Base-by-base conservation (phyloP, 2,888 invertebrate species). In the Dicranocentrus wangi region DNA sequence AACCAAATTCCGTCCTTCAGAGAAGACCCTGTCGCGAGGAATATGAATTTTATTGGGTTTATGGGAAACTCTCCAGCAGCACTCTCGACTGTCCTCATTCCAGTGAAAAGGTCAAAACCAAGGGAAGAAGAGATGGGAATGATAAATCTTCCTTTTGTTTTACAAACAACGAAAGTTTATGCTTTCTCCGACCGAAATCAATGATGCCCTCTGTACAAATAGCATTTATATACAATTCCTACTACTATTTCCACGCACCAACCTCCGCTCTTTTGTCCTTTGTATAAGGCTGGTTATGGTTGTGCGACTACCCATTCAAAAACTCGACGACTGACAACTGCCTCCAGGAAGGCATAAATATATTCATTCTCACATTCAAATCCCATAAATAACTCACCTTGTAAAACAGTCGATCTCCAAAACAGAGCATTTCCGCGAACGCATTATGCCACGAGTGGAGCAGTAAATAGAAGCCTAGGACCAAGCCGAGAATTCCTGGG, bases 391-490 rank as follows among this genome's bases (percentile, higher is more conserved):
- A 15, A 75, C 87, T 86, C 88, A 91, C 93, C 89, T 92, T 92
- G 88, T 96, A 93, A 91, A 95, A 93, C 91, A 93, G 91, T 88
- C 97, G 89, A 90, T 98, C 96, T 5, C 92, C 94, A 88, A 98
- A 99, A 81, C 91, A 92, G 82, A 97, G 89, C 89, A 97, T 91
- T 89, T 99, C 98, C 0, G 96, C 94, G 87, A 94, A 95, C 21
- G 94, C 94, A 89, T 98, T 99, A 87, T 94, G 91, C 95, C 97
- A 97, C 1, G 94, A 92, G 87, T 99, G 98, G 2, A 98, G 90
- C 1, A 98, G 90, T 82, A 94, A 92, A 89, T 96, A 98, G 89
- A 97, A 97, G 2, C 93, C 93, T 87, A 93, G 91, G 0, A 95
- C 88, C 82, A 93, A 92, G 0, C 93, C 90, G 61, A 94, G 89